Evolutionary conservation across 1,140 invertebrate genomes (phyloP).

Genomic region (Drosophila paulistorum): DNA sequence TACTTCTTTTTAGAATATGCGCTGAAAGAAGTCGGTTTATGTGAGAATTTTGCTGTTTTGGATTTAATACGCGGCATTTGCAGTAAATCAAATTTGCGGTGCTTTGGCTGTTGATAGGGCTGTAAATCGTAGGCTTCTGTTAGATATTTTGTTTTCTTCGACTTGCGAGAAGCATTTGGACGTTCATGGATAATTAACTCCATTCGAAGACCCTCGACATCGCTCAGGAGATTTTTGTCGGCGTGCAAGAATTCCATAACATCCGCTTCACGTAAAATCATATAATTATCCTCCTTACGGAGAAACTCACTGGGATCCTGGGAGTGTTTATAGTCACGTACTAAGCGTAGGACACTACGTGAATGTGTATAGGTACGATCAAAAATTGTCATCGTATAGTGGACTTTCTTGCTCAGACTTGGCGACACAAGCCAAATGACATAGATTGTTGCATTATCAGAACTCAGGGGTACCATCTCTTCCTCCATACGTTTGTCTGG

Average conservation of each 20-base stretch:
- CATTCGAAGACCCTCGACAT: slow-evolving; percentile 22
- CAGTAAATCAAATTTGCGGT: background rate
- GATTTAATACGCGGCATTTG: background rate
- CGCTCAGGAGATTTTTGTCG: too few relatives aligned
- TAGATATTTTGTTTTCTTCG: too few relatives aligned
- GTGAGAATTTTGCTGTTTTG: background rate
- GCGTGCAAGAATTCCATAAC: background rate
- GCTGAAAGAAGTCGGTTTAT: background rate
- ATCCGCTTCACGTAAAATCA: slow-evolving; percentile 43
- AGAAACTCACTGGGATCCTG: slow-evolving; percentile 52
- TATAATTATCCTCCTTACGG: slow-evolving; percentile 22
- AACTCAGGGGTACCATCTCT: slow-evolving; percentile 14
- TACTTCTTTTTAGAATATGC: background rate
- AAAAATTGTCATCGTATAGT: slow-evolving; percentile 48
- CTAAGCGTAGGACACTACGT: slow-evolving; percentile 35
- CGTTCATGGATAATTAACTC: slow-evolving; percentile 43
- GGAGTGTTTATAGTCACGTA: slow-evolving; percentile 22
- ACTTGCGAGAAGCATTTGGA: background rate
- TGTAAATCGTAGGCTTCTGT: too few relatives aligned
- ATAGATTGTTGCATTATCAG: slow-evolving; percentile 24
- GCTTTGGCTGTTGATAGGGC: background rate
- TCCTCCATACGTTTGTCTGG: slow-evolving; percentile 32
- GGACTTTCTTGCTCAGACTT: slow-evolving; percentile 8
- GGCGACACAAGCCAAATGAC: slow-evolving; percentile 52
- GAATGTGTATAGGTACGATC: slow-evolving; percentile 37